Base-by-base conservation (phyloP, 2,888 invertebrate genomes). In the Torymus auratus region DNA sequence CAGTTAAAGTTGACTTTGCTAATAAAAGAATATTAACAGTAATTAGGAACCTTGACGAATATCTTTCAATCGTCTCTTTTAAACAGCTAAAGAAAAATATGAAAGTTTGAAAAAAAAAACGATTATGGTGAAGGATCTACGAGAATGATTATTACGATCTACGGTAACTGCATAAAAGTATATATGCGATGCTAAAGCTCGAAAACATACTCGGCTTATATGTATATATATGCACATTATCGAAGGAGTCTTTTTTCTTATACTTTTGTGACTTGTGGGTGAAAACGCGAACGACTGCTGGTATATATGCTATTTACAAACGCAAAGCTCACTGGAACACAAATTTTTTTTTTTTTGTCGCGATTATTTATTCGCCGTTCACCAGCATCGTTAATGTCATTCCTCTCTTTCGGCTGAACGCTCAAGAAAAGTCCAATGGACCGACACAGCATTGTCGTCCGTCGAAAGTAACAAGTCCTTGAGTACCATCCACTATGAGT, bases 271-370 rank as follows among this genome's bases (percentile, higher is more conserved):
- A 74, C 50, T 80, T 56, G 23, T 72, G 65, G 61, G 28, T 80
- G 67, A 81, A 82, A 80, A 74, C 77, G 83, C 80, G 80, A 84
- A 83, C 71, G 81, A 84, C 78, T 80, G 83, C 85, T 86, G 69
- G 56, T 86, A 85, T n/a, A n/a, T n/a, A n/a, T 85, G 86, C 86
- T 88, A 89, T 88, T 88, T 89, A 88, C 88, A 89, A 86, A 84
- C 78, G 81, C 81, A 82, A 83, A 83, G 77, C 82, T 80, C 71
- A 76, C 73, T 72, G 80, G 80, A 82, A 83, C 79, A 72, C 74
- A 81, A 83, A 61, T 73, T 56, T n/a, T 67, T 65, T 41, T 56
- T 73, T 56, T n/a, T 67, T 65, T 41, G 41, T 41, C 7, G 58
- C 58, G 53, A 17, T 71, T 74, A 17, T 71, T 74, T 58, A 41